Evolutionary conservation across 1,140 invertebrate genomes (phyloP), one percentile per base, ranked within the genome.

Genomic region (Drosophila sucinea): DNA sequence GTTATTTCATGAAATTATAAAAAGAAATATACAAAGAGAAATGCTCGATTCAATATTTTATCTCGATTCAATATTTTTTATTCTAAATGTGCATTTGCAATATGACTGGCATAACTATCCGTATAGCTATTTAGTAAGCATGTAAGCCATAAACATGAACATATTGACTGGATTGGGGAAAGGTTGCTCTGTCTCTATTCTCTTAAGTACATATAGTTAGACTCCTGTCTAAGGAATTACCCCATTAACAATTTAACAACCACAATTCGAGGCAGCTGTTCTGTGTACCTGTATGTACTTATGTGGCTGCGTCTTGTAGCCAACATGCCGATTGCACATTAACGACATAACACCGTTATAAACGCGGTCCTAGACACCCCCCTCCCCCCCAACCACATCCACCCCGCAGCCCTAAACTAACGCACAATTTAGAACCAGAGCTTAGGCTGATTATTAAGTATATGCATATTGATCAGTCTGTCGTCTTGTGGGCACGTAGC

Each of bases 291-390:
- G 7, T 60, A 51, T 51, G 35, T 62, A 70, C 63, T 64, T 81
- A 17, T 17, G 65, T 54, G 68, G 58, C 65, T 40, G 75, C 41
- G 44, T 70, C 67, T 67, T 85, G 73, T 79, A 79, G 81, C 85
- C 85, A 90, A 90, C 85, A 90, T 85, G 85, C 81, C 85, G 90
- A 90, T 90, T 90, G 85, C 85, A 90, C 85, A 90, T 90, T 90
- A 90, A 90, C 85, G 85, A 84, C 85, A 84, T 89, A 89, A 90
- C 84, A 89, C 84, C 80, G 84, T 87, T 89, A 87, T 89, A 84
- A 87, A 82, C 84, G 75, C 64, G 70, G 56, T 67, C 67, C 55
- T 41, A 3, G 23, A 5, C 11, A 10, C 11, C 23, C 10, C 10
- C 23, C 4, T 7, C 3, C 4, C 23, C 40, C 51, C 7, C 23